Conservation (phyloP, 2,888 invertebrate genomes). For the Fabriciana adippe region DNA sequence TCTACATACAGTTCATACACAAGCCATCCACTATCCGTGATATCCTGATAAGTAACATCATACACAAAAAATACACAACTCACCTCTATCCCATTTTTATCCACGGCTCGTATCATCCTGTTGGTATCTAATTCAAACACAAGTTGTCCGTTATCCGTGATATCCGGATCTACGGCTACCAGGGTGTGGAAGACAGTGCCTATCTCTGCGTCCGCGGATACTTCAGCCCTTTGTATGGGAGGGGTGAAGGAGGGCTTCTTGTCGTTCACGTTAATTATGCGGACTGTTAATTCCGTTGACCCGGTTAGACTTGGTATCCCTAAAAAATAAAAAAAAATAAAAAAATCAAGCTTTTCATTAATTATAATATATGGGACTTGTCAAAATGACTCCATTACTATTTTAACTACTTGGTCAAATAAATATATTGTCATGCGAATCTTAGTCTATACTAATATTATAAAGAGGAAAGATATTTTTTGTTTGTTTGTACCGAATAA, state of each 20-base stretch:
- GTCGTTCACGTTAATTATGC: constrained; percentile 93
- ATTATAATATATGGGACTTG: too few species aligned
- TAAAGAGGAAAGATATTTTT: too few species aligned
- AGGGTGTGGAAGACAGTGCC: constrained; percentile 88
- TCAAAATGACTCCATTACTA: too few species aligned
- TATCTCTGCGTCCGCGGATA: constrained; percentile 89
- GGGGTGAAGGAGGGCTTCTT: constrained; percentile 93
- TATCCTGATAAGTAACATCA: not conserved
- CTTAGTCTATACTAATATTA: too few species aligned
- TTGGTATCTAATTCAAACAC: constrained; percentile 84
- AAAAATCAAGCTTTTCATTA: too few species aligned
- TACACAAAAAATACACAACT: constrained; percentile 21
- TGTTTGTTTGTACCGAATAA: too few species aligned
- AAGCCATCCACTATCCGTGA: constrained; percentile 68
- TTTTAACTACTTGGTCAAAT: too few species aligned
- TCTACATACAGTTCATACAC: constrained; percentile 84
- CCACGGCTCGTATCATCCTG: constrained; percentile 89
- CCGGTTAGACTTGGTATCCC: constrained; percentile 92
- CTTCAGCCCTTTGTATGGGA: constrained; percentile 88
- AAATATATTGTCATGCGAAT: too few species aligned
- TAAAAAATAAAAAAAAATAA: constrained; percentile 43
- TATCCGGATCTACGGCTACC: constrained; percentile 90
- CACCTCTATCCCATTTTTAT: constrained; percentile 91
- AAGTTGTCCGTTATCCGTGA: constrained; percentile 85
- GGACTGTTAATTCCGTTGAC: constrained; percentile 89